A percentile compares a stretch with the other conserved stretches of the same genome.
These are phyloP conservation scores for Antechinus stuartii DNA, from an alignment of 2,113 vertebrate species.

Conservation along the genomic window DNA sequence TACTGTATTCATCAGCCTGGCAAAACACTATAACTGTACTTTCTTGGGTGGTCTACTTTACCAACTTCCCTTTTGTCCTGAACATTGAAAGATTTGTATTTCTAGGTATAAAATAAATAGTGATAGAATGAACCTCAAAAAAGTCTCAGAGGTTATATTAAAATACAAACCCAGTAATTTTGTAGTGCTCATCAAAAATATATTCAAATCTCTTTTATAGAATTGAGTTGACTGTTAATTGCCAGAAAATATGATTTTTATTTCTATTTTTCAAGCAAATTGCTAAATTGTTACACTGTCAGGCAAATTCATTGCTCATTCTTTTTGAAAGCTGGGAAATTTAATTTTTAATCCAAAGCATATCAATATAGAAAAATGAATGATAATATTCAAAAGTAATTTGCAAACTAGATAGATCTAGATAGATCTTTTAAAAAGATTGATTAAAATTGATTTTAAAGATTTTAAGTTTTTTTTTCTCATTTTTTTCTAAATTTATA, in stretches of 20 bases:
- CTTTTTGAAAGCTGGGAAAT: not conserved
- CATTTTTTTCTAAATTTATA: not conserved
- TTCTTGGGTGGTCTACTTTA: not conserved
- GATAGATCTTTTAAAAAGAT: not conserved
- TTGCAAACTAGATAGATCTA: not conserved
- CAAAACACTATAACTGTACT: accelerated
- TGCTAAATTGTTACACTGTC: not conserved
- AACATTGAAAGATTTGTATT: accelerated
- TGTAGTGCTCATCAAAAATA: not conserved
- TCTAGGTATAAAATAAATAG: not conserved
- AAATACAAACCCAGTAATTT: accelerated
- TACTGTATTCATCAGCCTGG: not conserved
- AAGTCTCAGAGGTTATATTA: accelerated
- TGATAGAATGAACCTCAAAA: not conserved
- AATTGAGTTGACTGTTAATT: accelerated
- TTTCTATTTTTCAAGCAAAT: not conserved
- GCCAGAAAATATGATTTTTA: accelerated
- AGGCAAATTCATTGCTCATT: accelerated
- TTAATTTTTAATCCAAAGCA: not conserved
- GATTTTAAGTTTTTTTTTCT: not conserved
- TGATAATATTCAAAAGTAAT: too few species aligned
- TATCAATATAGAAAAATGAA: not conserved
- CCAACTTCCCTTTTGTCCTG: not conserved
- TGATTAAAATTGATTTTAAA: not conserved
- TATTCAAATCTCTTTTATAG: accelerated